Evolutionary conservation across 2,888 invertebrate genomes (phyloP).

Genomic region (Drosophila pseudotalamancana): DNA sequence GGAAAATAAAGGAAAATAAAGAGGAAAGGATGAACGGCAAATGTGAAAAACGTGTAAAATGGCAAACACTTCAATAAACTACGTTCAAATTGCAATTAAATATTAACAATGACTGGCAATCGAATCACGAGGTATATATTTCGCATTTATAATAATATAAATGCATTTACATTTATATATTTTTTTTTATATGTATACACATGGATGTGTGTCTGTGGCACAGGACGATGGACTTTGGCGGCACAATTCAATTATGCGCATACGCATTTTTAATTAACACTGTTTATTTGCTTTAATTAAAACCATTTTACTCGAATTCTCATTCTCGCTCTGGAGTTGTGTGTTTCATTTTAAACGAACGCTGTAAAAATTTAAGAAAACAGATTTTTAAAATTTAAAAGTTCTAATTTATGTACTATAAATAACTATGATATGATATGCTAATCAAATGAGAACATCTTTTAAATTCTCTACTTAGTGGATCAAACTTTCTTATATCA

Average conservation of each 20-base stretch:
- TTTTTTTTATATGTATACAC: neutral
- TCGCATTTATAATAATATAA: neutral
- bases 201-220: neutral
- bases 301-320: slow-evolving; percentile 21
- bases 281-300: slow-evolving; percentile 60
- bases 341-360: neutral
- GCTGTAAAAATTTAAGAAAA: neutral
- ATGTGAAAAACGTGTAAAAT: slow-evolving; percentile 52
- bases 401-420: too few species aligned
- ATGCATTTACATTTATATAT: neutral
- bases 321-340: neutral
- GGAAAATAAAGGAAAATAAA: neutral
- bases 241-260: slow-evolving; percentile 59
- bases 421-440: too few species aligned
- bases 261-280: slow-evolving; percentile 59
- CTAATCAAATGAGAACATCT: too few species aligned
- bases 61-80: slow-evolving; percentile 56
- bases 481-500: too few species aligned
- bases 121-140: slow-evolving; percentile 15
- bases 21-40: neutral
- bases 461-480: too few species aligned
- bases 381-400: too few species aligned
- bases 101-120: slow-evolving; percentile 42
- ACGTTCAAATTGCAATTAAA: slow-evolving; percentile 60
- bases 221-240: neutral